Percentiles rank a stretch among this genome's conserved stretches.
Evolutionary conservation across 2,888 invertebrate species (phyloP).

Genomic region (Drosophila subsilvestris): DNA sequence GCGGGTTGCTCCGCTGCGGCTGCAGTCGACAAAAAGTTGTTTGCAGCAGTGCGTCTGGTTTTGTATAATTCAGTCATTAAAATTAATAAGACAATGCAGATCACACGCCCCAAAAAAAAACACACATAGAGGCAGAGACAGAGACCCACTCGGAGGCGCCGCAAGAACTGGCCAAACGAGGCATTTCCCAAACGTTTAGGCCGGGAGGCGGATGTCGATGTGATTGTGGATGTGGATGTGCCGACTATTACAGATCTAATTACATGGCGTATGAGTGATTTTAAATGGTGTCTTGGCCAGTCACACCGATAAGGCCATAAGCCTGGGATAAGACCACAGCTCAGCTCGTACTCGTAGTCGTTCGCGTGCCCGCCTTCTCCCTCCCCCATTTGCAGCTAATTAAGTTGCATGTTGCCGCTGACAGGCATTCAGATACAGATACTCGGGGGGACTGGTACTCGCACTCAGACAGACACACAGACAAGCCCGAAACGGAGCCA

Average conservation of each 20-base stretch:
- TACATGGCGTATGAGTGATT: constrained; percentile 58
- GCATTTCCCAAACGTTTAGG: constrained; percentile 29
- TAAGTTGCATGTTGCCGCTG: constrained; percentile 47
- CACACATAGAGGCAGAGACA: no score
- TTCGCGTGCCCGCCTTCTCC: neutral
- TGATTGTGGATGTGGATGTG: constrained; percentile 12
- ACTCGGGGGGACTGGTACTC: neutral
- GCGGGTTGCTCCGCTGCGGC: constrained; percentile 1
- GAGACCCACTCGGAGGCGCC: neutral
- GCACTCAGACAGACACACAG: constrained; percentile 2
- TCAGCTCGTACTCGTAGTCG: neutral
- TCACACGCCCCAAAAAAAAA: constrained; percentile 50
- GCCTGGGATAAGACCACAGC: constrained; percentile 28
- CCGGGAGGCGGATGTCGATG: constrained; percentile 33
- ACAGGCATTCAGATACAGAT: constrained; percentile 31
- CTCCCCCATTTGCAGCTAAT: constrained; percentile 25
- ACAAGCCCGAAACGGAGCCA: constrained; percentile 9
- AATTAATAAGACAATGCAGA: constrained; percentile 65
- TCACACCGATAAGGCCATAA: constrained; percentile 31
- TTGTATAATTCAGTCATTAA: constrained; percentile 64
- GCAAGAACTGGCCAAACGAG: constrained; percentile 42
- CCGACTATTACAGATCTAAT: constrained; percentile 49
- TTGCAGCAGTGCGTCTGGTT: constrained; percentile 30
- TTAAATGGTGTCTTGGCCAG: constrained; percentile 37
- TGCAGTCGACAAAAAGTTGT: constrained; percentile 36